phyloP scores from a whole-genome alignment of 2,888 invertebrate species.

The Ichneumoninae sp. region DNA sequence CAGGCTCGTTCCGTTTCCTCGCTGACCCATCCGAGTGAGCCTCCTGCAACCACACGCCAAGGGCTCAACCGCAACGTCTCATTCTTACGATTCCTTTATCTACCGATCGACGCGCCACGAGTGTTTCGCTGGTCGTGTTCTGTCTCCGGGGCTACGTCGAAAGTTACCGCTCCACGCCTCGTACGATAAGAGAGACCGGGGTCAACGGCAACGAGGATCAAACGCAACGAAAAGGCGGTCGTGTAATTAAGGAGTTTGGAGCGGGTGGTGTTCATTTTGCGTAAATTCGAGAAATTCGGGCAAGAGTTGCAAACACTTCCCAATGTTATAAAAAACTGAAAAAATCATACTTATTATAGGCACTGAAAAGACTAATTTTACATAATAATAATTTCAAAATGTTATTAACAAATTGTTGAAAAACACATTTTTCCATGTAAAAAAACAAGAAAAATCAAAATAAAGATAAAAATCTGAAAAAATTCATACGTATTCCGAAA shows the following conservation, averaged over 20 bases:
- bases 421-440: no score
- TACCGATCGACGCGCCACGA: neutral
- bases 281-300: no score
- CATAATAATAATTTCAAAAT: no score
- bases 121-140: neutral
- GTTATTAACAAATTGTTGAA: no score
- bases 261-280: no score
- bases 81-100: conserved; percentile 3
- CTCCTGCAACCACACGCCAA: neutral
- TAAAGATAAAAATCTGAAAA: no score
- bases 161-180: neutral
- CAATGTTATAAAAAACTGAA: no score
- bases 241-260: neutral
- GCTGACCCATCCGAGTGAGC: neutral
- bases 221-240: neutral
- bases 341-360: no score
- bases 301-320: no score
- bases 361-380: no score
- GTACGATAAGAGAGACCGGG: neutral
- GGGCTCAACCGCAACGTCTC: conserved; percentile 7
- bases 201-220: neutral
- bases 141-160: neutral
- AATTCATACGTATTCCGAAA: no score
- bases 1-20: conserved; percentile 1
- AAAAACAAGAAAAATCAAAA: no score